Base-by-base conservation (phyloP, 2,797 vertebrate genomes). In the Phaenicophaeus curvirostris region DNA sequence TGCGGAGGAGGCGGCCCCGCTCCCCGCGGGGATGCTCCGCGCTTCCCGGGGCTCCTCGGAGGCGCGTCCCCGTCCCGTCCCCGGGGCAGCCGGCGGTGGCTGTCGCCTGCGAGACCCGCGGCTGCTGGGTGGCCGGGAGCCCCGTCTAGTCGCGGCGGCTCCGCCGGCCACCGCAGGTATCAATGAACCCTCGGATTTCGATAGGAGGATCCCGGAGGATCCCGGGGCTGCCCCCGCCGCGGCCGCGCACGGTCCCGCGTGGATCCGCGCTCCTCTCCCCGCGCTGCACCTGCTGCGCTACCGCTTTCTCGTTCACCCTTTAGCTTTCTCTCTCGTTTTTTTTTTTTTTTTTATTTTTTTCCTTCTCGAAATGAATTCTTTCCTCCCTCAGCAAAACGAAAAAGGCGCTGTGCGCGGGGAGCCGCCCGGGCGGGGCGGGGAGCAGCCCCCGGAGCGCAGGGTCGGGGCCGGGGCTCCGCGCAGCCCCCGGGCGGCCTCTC, bases 261-360 rank as follows among this genome's bases (percentile, higher is more conserved):
- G 85, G 81, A 24, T 27, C 58, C 3, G 54, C 24, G 28, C 18
- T 62, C 17, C 2, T 62, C 44, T 73, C 28, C 20, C 24, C 20
- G 21, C n/a, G 59, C 28, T 55, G 83, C 94, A 93, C 94, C 89
- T 95, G 94, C 71, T 39, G 48, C 37, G 6, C 18, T 23, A 4
- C 25, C 7, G 15, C 80, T 66, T 35, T 50, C 37, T n/a, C 48
- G 37, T 28, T 27, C 37, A 8, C 19, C 33, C 16, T 25, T 48
- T 11, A 63, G 3, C 1, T 13, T 73, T 18, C 25, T 41, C 15
- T 33, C 2, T 39, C 25, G 13, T 58, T 7, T 44, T 51, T 61
- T 20, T 11, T 27, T 15, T 42, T 17, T 83, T n/a, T 21, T 51
- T 54, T 33, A n/a, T 14, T 30, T 8, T 73, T 7, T 24, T 59